Evolutionary conservation across 2,797 vertebrate species (phyloP).

Genomic region (Remorina albescens): DNA sequence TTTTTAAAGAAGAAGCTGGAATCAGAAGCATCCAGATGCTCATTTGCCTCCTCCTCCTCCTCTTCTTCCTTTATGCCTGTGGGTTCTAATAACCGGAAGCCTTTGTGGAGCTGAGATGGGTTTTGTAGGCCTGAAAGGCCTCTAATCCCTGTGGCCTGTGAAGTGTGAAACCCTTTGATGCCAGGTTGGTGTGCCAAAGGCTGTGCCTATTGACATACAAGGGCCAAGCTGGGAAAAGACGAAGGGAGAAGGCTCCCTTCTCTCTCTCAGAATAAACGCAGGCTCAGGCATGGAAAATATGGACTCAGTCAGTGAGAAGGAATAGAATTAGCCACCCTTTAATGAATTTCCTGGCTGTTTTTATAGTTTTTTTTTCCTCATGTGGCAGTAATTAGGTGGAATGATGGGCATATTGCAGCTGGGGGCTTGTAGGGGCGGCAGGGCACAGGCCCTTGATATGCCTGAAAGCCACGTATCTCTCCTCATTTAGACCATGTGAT

Average conservation of each 20-base stretch:
- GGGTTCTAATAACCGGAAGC: slow-evolving; percentile 86
- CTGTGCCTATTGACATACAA: slow-evolving; percentile 87
- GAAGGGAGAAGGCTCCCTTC: slow-evolving; percentile 67
- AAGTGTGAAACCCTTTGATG: slow-evolving; percentile 90
- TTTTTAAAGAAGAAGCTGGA: slow-evolving; percentile 75
- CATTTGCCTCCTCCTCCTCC: slow-evolving; percentile 76
- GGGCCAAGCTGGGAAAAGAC: slow-evolving; percentile 80
- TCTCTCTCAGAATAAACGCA: slow-evolving; percentile 69
- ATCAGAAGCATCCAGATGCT: slow-evolving; percentile 83
- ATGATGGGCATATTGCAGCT: slow-evolving; percentile 81
- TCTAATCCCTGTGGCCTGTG: slow-evolving; percentile 88
- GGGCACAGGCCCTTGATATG: slow-evolving; percentile 78
- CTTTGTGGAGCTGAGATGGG: slow-evolving; percentile 86
- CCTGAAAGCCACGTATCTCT: slow-evolving; percentile 79
- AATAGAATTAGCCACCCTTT: slow-evolving; percentile 83
- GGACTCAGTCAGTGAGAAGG: slow-evolving; percentile 80
- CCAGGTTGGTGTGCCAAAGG: slow-evolving; percentile 83
- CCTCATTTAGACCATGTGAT: slow-evolving; percentile 85
- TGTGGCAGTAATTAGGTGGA: slow-evolving; percentile 82
- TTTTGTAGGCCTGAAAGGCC: slow-evolving; percentile 85
- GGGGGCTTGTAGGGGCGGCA: slow-evolving; percentile 74
- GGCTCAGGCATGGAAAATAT: slow-evolving; percentile 82
- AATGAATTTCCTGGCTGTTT: slow-evolving; percentile 84
- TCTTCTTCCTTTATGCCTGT: slow-evolving; percentile 77
- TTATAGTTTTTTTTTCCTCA: slow-evolving; percentile 68